Evolutionary conservation across 2,888 invertebrate species (phyloP), one percentile per base, ranked within the genome.

Genomic region (Aspidiotus destructor): DNA sequence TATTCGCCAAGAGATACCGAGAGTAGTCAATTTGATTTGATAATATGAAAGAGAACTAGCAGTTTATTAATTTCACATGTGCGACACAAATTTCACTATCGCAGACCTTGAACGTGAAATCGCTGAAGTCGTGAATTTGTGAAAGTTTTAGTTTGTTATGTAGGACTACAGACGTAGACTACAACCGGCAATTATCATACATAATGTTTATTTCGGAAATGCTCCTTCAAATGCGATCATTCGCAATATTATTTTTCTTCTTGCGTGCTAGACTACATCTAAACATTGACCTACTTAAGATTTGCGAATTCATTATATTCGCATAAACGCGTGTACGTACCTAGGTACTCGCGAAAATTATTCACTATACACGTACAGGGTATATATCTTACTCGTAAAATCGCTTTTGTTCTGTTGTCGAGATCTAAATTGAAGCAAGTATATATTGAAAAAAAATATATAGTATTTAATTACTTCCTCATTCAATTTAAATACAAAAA

Each of bases 21-120:
- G 41, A 60, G 41, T 64, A 64, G 57, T 64, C 57, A 64, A 64
- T 17, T 54, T 40, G 48, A 54, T 54, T n/a, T 8, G 10, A 54
- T 28, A 28, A 28, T 54, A 17, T 57, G 42, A 64, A 64, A 55
- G 64, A 55, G 64, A 64, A 64, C 57, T 41, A 55, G 64, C 64
- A 64, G 28, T 28, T 67, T 48, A 42, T 60, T 67, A 67, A 67
- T 67, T 67, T 48, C 58, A 67, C 67, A 67, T 67, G 67, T 67
- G 67, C 67, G 67, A 67, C 67, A 67, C 67, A 58, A 67, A 67
- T 67, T 67, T 67, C 67, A 67, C 67, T 67, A 67, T 67, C 67
- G 60, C 60, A 67, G 67, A 67, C 67, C 67, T 67, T 67, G 67
- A 67, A 67, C 67, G 67, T 67, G 67, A 67, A 67, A 67, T 58